Evolutionary conservation across 1,140 invertebrate species (phyloP), one percentile per base, ranked within the genome.

Genomic region (Melanaphis sacchari): DNA sequence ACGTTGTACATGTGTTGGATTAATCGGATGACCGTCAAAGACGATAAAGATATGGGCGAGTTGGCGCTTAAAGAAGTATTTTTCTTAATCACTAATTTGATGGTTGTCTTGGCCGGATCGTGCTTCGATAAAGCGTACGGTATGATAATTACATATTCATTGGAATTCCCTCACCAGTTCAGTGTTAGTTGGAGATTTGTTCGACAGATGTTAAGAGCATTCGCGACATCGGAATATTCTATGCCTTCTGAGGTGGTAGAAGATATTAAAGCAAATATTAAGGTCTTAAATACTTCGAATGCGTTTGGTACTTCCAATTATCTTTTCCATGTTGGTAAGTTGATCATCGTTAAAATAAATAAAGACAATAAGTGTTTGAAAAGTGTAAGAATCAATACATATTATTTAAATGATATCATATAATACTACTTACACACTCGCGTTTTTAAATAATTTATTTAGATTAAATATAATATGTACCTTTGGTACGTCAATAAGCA

Each of bases 321-420:
- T 59, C 26, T 90, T n/a, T 90, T 90, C 26, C 89, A 90, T n/a
- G 36, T 54, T 9, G 89, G 89, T 90, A 90, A n/a, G 43, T n/a
- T 49, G 15, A 46, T 88, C 9, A 31, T 76, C 4, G 31, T 76
- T 76, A n/a, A 76, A 18, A 76, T 18, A 15, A 66, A 31, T 59
- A 59, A 54, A 59, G 0, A n/a, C 1, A 66, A 15, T n/a, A 31
- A 66, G 31, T 66, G 11, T 18, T 59, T 18, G 59, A n/a, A 31
- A 54, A n/a, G 18, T 18, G 6, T 7, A 26, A 89, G 4, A n/a
- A 66, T n/a, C 24, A 81, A 7, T 43, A 41, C 9, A 43, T 4
- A 43, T 18, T 18, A 18, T 21, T 49, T 18, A 18, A 49, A 49
- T 49, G 0, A 49, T 49, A 49, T 49, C 15, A 49, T 49, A 49